Conservation (phyloP, 2,797 vertebrate species). For the Huso huso region DNA sequence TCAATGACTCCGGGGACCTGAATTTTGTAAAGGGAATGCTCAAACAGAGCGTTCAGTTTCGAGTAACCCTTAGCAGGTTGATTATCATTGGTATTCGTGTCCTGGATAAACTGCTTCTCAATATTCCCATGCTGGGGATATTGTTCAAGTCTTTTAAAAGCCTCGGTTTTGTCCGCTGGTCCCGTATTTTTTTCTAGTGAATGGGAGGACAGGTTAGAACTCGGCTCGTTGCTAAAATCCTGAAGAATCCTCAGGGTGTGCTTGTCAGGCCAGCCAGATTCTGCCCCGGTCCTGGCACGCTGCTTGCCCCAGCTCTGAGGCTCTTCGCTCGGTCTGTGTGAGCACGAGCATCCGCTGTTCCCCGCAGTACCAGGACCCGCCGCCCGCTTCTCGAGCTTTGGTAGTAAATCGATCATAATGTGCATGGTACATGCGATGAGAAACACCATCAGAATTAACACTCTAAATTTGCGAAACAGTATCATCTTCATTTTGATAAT, state of each 20-base stretch:
- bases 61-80: slow-evolving; percentile 41
- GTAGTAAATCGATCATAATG: slow-evolving; percentile 87
- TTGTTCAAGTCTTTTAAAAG: slow-evolving; percentile 37
- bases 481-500: slow-evolving; percentile 80
- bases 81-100: slow-evolving; percentile 28
- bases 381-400: slow-evolving; percentile 73
- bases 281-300: slow-evolving; percentile 49
- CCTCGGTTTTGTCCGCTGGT: slow-evolving; percentile 42
- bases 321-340: slow-evolving; percentile 64
- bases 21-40: slow-evolving; percentile 74
- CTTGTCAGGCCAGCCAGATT: slow-evolving; percentile 78
- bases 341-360: slow-evolving; percentile 71
- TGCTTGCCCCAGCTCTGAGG: slow-evolving; percentile 66
- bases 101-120: slow-evolving; percentile 47
- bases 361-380: slow-evolving; percentile 47
- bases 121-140: slow-evolving; percentile 39
- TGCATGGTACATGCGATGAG: slow-evolving; percentile 89
- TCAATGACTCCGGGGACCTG: slow-evolving; percentile 64
- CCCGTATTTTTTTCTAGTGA: slow-evolving; percentile 65
- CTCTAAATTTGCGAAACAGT: slow-evolving; percentile 82
- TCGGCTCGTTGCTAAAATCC: slow-evolving; percentile 89
- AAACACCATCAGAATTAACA: slow-evolving; percentile 84
- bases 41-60: slow-evolving; percentile 69
- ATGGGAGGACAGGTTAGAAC: slow-evolving; percentile 78
- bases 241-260: slow-evolving; percentile 89